These are phyloP conservation scores for Lacerta agilis DNA, from an alignment of 2,797 vertebrate genomes.

Conservation along the genomic window DNA sequence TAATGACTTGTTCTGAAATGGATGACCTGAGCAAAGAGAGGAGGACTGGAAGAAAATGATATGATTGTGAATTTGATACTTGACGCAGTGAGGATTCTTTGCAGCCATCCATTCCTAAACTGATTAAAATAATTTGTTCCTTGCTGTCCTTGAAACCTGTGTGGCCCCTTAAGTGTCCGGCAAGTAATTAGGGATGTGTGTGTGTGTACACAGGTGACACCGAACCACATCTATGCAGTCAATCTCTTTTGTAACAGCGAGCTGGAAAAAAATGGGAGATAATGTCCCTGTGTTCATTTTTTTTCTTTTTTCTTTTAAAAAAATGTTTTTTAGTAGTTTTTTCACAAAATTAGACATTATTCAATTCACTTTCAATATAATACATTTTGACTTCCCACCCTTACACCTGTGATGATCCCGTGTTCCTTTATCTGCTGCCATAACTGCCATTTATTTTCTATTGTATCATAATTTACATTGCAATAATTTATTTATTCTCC, in stretches of 20 bases:
- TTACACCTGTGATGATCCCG: too few relatives aligned
- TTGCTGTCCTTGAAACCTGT: not conserved
- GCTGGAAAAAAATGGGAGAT: not conserved
- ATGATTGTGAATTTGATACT: not conserved
- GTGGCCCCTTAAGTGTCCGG: not conserved
- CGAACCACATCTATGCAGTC: not conserved
- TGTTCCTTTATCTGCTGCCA: too few relatives aligned
- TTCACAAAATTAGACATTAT: too few relatives aligned
- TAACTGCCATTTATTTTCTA: too few relatives aligned
- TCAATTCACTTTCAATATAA: too few relatives aligned
- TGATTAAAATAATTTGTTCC: not conserved
- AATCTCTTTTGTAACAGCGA: not conserved
- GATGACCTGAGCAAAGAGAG: slow-evolving; percentile 1
- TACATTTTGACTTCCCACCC: too few relatives aligned
- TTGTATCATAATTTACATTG: too few relatives aligned
- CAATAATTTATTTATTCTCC: too few relatives aligned
- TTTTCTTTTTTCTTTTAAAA: too few relatives aligned
- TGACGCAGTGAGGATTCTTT: not conserved
- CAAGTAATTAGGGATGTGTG: not conserved
- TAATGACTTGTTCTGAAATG: slow-evolving; percentile 5
- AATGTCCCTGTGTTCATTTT: not conserved
- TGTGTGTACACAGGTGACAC: too few relatives aligned
- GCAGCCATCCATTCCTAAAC: not conserved
- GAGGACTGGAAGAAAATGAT: not conserved
- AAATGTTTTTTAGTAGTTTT: too few relatives aligned